Base-by-base conservation (phyloP, 2,888 invertebrate species). In the Listrodromus nycthemerus region DNA sequence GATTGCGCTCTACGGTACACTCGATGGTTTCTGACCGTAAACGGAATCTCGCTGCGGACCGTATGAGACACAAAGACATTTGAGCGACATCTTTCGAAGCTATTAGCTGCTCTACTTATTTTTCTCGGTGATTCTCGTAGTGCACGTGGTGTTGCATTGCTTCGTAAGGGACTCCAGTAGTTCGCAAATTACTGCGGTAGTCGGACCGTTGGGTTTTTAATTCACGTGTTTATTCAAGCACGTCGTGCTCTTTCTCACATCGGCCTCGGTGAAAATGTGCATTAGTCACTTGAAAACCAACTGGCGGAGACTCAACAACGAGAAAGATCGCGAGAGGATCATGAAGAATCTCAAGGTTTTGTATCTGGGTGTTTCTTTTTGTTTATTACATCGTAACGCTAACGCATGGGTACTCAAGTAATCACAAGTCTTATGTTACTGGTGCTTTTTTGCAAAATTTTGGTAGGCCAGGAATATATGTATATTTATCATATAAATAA, bases 11-110 rank as follows among this genome's bases (percentile, higher is more conserved):
- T 63, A 6, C 10, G 61, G 2, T 77, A 82, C 10, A 85, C 65
- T 27, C 79, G 76, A 66, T 79, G 61, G 79, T 66, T 83, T 16
- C 30, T 86, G 0, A 74, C 61, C 1, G 30, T 83, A 7, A 37
- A 81, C n/a, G 83, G 85, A 0, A 70, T 86, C n/a, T 86, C 85
- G 84, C 65, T 80, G 7, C 33, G 30, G 27, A n/a, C 41, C 3
- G 10, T 37, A 4, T 37, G 45, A 16, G 48, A 67, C 1, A 24
- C 79, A 30, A 61, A 66, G n/a, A 55, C 24, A 10, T 21, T 55
- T 1, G 71, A 82, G 21, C 78, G 65, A 70, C 21, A 65, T 1
- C 2, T 78, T 1, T 77, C 78, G 0, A 75, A 48, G 30, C 1
- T 61, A 2, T 76, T 19, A 0, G 5, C 80, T 13, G 58, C 75